A percentile compares a stretch with the other conserved stretches of the same genome.
These are phyloP conservation scores for Caenorhabditis wallacei DNA, from an alignment of 2,888 invertebrate species.

Conservation along the genomic window DNA sequence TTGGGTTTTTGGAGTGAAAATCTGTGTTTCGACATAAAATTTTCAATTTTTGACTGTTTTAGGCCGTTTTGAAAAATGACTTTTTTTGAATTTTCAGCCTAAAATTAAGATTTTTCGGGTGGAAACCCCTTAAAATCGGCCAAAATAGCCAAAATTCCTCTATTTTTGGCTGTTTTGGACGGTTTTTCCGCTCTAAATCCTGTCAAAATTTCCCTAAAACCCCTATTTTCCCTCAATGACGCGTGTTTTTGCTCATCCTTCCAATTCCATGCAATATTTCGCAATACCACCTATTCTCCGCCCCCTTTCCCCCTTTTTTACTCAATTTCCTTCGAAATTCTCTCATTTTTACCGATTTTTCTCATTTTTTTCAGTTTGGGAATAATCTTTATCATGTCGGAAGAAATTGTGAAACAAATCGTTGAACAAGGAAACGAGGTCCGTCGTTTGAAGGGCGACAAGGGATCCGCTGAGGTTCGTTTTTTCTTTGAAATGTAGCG, in stretches of 20 bases:
- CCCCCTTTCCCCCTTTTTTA: not conserved
- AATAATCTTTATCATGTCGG: slow-evolving; percentile 46
- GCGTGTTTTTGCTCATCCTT: slow-evolving; percentile 1
- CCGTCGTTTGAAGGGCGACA: slow-evolving; percentile 64
- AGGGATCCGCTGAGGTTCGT: slow-evolving; percentile 49
- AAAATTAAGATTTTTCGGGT: no score
- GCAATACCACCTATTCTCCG: slow-evolving; percentile 7
- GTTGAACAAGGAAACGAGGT: slow-evolving; percentile 67
- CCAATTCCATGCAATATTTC: slow-evolving; percentile 46
- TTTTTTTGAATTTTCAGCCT: no score
- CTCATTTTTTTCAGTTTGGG: slow-evolving; percentile 38
- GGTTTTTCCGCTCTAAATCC: no score
- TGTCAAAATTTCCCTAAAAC: no score
- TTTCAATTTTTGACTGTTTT: no score
- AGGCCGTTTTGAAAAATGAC: no score
- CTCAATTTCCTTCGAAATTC: not conserved
- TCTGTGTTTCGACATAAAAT: no score
- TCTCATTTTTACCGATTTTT: not conserved
- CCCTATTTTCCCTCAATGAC: not conserved
- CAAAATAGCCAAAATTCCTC: no score
- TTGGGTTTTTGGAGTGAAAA: no score
- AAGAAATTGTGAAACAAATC: slow-evolving; percentile 65
- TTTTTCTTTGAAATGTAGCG: not conserved
- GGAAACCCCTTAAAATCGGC: no score
- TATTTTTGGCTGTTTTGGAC: no score